Conservation (phyloP, 1,140 invertebrate genomes). For the Saxidomus purpurata region DNA sequence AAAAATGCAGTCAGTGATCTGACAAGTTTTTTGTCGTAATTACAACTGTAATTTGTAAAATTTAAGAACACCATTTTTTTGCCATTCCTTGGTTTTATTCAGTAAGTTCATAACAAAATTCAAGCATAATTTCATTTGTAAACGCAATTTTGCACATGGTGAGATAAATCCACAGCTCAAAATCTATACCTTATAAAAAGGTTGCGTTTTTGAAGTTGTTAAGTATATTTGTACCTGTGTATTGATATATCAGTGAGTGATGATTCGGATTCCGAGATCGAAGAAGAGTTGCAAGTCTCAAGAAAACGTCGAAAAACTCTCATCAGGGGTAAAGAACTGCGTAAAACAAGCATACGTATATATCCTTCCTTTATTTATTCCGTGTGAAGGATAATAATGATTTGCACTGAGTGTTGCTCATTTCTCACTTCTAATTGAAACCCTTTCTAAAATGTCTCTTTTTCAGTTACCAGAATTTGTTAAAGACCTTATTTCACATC, state of each 20-base stretch:
- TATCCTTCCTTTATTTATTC: constrained; percentile 16
- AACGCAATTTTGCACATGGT: too few relatives aligned
- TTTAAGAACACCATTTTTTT: too few relatives aligned
- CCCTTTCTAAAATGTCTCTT: not conserved
- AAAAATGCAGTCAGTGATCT: too few relatives aligned
- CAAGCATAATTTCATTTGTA: too few relatives aligned
- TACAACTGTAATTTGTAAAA: too few relatives aligned
- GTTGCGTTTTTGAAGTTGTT: too few relatives aligned
- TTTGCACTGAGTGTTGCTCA: not conserved
- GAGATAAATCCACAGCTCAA: too few relatives aligned
- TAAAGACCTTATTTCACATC: not conserved
- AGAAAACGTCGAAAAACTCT: not conserved
- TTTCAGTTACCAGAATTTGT: not conserved
- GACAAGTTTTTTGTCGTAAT: too few relatives aligned
- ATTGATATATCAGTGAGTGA: not conserved
- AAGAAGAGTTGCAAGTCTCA: not conserved
- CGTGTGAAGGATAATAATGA: not conserved
- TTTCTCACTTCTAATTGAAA: not conserved
- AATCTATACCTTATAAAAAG: too few relatives aligned
- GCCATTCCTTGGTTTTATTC: too few relatives aligned
- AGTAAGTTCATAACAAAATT: too few relatives aligned
- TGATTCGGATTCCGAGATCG: not conserved
- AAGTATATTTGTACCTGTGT: not conserved
- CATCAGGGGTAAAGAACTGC: not conserved
- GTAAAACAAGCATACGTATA: constrained; percentile 23